Evolutionary conservation across 1,140 invertebrate genomes (phyloP).

Genomic region (Teleopsis dalmanni): DNA sequence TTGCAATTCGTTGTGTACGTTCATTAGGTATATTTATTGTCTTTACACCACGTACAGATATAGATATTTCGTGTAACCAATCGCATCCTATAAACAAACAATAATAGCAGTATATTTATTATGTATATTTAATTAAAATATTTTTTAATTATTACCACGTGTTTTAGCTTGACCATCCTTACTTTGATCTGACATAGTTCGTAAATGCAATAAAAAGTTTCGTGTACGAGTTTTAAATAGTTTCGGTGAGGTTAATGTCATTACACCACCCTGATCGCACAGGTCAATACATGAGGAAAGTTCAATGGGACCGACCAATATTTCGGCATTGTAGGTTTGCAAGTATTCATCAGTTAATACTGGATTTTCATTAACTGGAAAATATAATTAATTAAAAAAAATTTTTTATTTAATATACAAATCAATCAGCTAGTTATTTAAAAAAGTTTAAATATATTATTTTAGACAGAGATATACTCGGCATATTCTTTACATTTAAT

Average conservation of each 20-base stretch:
- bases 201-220: constrained; percentile 78
- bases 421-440: too few species aligned
- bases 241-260: constrained; percentile 79
- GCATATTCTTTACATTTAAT: too few species aligned
- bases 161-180: constrained; percentile 50
- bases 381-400: constrained; percentile 6
- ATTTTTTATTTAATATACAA: background rate
- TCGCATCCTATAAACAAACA: constrained; percentile 62
- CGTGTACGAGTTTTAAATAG: constrained; percentile 69
- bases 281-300: constrained; percentile 73
- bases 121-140: too few species aligned
- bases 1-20: constrained; percentile 67
- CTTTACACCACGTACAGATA: constrained; percentile 70
- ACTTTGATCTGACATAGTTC: constrained; percentile 62
- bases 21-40: constrained; percentile 61
- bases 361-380: constrained; percentile 57
- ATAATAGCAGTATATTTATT: too few species aligned
- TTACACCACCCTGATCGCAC: constrained; percentile 71
- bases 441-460: too few species aligned
- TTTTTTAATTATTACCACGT: constrained; percentile 48
- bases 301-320: constrained; percentile 79
- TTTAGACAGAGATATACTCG: too few species aligned
- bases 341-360: constrained; percentile 73
- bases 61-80: constrained; percentile 84
- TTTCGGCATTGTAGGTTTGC: constrained; percentile 77